Base-by-base conservation (phyloP, 2,113 vertebrate genomes). In the Aegypius monachus region DNA sequence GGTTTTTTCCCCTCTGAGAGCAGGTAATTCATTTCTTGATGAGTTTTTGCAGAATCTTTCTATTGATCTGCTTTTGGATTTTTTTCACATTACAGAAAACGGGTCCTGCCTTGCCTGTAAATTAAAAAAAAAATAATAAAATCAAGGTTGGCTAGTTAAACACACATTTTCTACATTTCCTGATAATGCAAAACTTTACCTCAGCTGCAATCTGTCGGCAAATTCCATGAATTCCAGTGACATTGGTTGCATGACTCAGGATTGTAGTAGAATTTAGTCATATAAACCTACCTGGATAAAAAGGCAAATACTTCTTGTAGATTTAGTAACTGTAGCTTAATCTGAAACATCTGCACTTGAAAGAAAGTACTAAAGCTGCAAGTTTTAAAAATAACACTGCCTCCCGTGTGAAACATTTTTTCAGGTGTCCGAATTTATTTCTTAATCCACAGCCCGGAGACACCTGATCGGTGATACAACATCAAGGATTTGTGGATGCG, bases 31-130 rank as follows among this genome's bases (percentile, higher is more conserved):
- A 98, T 84, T 62, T 98, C 97, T 16, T 96, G 96, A 71, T 95
- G 95, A 56, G 92, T 88, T 61, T 61, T 90, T 68, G 68, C 9
- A 9, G 52, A 80, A 40, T 25, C 59, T 61, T 92, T 80, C 61
- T 52, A 96, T 92, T 98, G 91, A 67, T 98, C 96, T 9, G 80
- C 90, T 53, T 97, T 93, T 40, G 50, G 31, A 23, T 90, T n/a
- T n/a, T n/a, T 93, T 94, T 75, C 82, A 81, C 93, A 98, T 97
- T 96, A 98, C 97, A 98, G 75, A 99, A 97, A 93, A 99, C 95
- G 67, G 97, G 98, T 45, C 98, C 97, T 26, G 98, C 98, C 63
- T 98, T 98, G 91, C 97, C 98, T 99, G 42, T 65, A 36, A 81
- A 85, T 20, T n/a, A 62, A 95, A 91, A 42, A 96, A 88, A 68